Conservation (phyloP, 2,888 invertebrate species). For the Latrodectus hesperus region DNA sequence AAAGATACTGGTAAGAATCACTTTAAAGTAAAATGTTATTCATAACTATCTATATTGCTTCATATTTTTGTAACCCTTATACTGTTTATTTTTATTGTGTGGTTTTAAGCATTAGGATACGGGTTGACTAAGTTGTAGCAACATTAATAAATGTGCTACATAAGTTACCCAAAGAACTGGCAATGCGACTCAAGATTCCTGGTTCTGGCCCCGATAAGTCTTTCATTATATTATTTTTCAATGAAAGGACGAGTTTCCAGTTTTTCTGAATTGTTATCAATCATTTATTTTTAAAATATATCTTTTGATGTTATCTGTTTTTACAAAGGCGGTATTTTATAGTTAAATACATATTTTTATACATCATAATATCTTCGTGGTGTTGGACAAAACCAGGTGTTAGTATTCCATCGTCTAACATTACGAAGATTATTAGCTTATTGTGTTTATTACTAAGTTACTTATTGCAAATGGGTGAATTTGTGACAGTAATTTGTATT, state of each 20-base stretch:
- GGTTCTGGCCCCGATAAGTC: slow-evolving; percentile 56
- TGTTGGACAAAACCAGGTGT: slow-evolving; percentile 66
- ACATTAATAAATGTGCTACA: not conserved
- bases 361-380: slow-evolving; percentile 31
- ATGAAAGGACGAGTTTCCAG: slow-evolving; percentile 51
- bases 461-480: slow-evolving; percentile 56
- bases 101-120: not conserved
- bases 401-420: slow-evolving; percentile 65
- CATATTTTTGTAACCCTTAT: not conserved
- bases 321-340: slow-evolving; percentile 68
- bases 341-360: slow-evolving; percentile 68
- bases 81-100: not conserved
- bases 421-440: slow-evolving; percentile 40
- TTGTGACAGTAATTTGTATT: slow-evolving; percentile 53
- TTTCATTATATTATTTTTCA: slow-evolving; percentile 63
- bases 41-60: no score
- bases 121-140: no score
- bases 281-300: slow-evolving; percentile 65
- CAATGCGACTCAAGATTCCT: slow-evolving; percentile 53
- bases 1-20: no score
- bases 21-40: no score
- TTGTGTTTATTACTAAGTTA: slow-evolving; percentile 65
- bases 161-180: not conserved
- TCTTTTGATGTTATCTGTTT: slow-evolving; percentile 69
- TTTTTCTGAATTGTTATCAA: slow-evolving; percentile 65